Base-by-base conservation (phyloP, 2,113 vertebrate genomes). In the Upupa epops region DNA sequence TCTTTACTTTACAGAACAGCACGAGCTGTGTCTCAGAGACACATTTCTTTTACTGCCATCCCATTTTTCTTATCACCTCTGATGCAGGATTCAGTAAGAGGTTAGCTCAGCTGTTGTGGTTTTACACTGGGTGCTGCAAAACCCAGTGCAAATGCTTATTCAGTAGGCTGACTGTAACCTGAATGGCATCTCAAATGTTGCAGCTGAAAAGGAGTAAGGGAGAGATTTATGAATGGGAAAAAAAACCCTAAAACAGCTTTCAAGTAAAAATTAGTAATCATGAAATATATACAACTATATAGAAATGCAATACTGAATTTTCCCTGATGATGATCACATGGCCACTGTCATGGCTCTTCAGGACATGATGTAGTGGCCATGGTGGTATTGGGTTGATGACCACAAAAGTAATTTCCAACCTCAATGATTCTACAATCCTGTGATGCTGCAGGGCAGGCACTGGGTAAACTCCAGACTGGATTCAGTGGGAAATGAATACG, bases 131-230 rank as follows among this genome's bases (percentile, higher is more conserved):
- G 55, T 17, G 72, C 32, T 15, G 34, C 56, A 13, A 19, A 12
- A 17, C 55, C 21, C 40, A 31, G 48, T 1, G 40, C 69, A n/a
- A 55, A 56, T 40, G 6, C 40, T 12, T 7, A 11, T 18, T 49
- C 20, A 3, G 59, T 13, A 14, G 24, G 56, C 49, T 8, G 20
- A 20, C 7, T 12, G n/a, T 8, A 31, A 18, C 55, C 13, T 13
- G 3, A 3, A 0, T 2, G 55, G 40, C 48, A 19, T 4, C 32
- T 22, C 49, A 6, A 2, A 48, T 4, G 17, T 5, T 5, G 25
- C 63, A 42, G 2, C 31, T 0, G 26, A 28, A 20, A 42, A 42
- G 40, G 40, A 42, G 40, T 42, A 42, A 42, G 40, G 40, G 40
- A 42, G 40, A 42, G 40, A 42, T 42, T 42, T 42, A 42, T 42